Evolutionary conservation across 2,797 vertebrate genomes (phyloP).

Genomic region (Oreochromis mossambicus): DNA sequence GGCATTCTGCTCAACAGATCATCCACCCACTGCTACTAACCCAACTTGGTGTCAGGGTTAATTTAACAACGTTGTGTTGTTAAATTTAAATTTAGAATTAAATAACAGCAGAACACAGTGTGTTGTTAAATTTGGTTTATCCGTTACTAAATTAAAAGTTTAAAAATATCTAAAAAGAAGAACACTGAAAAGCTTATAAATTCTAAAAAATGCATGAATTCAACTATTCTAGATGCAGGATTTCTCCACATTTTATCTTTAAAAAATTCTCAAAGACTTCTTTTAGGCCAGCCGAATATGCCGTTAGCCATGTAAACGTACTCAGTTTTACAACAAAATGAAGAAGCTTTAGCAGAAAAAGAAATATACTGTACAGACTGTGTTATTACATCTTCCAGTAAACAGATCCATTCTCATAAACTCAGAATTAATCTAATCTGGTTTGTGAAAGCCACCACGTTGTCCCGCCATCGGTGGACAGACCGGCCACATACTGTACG

Average conservation of each 20-base stretch:
- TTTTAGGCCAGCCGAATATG: background rate
- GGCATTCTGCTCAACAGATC: background rate
- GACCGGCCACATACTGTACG: accelerated
- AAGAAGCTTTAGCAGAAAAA: background rate
- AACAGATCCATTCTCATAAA: accelerated
- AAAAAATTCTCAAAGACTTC: background rate
- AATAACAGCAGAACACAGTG: background rate
- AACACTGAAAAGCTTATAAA: background rate
- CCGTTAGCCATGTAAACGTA: background rate
- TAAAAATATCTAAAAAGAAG: background rate
- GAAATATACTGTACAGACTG: background rate
- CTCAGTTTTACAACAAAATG: accelerated
- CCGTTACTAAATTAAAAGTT: accelerated
- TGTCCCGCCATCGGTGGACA: background rate
- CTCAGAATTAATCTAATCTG: background rate
- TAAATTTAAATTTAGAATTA: background rate
- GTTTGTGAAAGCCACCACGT: background rate
- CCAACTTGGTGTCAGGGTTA: background rate
- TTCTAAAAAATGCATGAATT: accelerated
- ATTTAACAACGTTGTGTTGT: accelerated
- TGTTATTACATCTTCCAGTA: background rate
- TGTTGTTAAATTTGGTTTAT: background rate
- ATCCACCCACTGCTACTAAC: background rate
- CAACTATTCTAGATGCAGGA: background rate
- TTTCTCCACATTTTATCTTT: background rate